Base-by-base conservation (phyloP, 2,113 vertebrate genomes). In the Shinisaurus crocodilurus region DNA sequence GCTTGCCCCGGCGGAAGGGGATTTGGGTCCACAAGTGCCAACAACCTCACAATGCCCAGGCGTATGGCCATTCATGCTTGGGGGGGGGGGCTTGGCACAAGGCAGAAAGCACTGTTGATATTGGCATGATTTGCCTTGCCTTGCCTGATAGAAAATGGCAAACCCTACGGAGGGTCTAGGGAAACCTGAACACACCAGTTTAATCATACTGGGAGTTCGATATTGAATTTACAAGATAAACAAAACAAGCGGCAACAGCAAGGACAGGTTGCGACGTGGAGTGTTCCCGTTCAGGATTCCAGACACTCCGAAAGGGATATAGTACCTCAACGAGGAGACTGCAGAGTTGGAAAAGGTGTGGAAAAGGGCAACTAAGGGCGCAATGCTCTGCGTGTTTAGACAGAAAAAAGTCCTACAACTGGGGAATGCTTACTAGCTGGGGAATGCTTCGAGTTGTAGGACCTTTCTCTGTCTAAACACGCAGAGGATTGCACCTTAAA, bases 11-110 rank as follows among this genome's bases (percentile, higher is more conserved):
- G 93, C 85, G 91, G 90, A 70, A 0, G 0, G 81, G 82, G 87
- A 40, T 0, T 43, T 0, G 85, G 81, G 92, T 72, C 92, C 0
- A 84, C 82, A 3, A 92, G 90, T 94, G 92, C 34, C 74, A 86
- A 94, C 90, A 82, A 92, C 76, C 80, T 80, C 69, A 92, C 92
- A 95, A 95, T 91, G 88, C 86, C 50, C 74, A 0, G 34, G 87
- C 0, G 1, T 92, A 92, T 90, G 90, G 65, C 85, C 87, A 93
- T 92, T 94, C 90, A 92, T 0, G 5, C 43, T 32, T 5, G 23
- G 29, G 54, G 27, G 50, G n/a, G n/a, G n/a, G n/a, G n/a, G n/a
- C n/a, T 60, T 85, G 82, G 74, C 75, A 37, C 72, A 69, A 57
- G 88, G 37, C 18, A 10, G 43, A 90, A 85, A 50, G 3, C 27